A percentile compares a stretch with the other conserved stretches of the same genome.
These are phyloP conservation scores for Caenorhabditis virilis DNA, from an alignment of 2,888 invertebrate species.

Conservation along the genomic window DNA sequence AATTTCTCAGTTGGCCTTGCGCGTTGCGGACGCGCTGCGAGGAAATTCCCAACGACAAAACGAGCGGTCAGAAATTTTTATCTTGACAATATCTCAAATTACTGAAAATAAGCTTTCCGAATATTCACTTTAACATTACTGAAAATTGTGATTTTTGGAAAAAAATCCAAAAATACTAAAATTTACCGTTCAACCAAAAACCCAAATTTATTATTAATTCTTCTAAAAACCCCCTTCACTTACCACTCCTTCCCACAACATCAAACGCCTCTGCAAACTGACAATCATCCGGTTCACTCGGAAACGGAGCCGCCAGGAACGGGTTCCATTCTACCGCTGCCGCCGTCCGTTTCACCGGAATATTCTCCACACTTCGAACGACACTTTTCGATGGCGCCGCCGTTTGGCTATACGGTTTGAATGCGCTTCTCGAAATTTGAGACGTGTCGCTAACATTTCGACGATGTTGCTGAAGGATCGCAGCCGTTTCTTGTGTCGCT, in stretches of 20 bases:
- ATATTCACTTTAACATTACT: too few species aligned
- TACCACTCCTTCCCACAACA: conserved; percentile 27
- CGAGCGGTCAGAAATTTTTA: too few species aligned
- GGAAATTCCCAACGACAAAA: too few species aligned
- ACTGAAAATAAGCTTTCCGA: too few species aligned
- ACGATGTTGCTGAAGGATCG: conserved; percentile 27
- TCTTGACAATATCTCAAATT: too few species aligned
- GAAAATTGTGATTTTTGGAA: too few species aligned
- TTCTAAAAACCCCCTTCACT: too few species aligned
- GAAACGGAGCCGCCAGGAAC: conserved; percentile 52
- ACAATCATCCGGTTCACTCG: conserved; percentile 24
- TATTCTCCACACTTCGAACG: conserved; percentile 28
- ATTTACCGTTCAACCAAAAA: too few species aligned
- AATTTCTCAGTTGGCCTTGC: too few species aligned
- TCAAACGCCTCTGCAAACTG: conserved; percentile 36
- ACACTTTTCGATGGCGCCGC: conserved; percentile 6
- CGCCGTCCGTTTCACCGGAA: conserved; percentile 2
- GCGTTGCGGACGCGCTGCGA: too few species aligned
- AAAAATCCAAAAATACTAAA: too few species aligned
- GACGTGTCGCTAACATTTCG: conserved; percentile 45
- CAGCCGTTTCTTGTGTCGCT: conserved; percentile 5
- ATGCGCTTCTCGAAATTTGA: conserved; percentile 45
- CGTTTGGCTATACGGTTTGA: conserved; percentile 48
- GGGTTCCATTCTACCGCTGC: conserved; percentile 49
- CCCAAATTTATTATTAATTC: too few species aligned